phyloP scores from a whole-genome alignment of 1,140 invertebrate genomes.

The Semibalanus balanoides region DNA sequence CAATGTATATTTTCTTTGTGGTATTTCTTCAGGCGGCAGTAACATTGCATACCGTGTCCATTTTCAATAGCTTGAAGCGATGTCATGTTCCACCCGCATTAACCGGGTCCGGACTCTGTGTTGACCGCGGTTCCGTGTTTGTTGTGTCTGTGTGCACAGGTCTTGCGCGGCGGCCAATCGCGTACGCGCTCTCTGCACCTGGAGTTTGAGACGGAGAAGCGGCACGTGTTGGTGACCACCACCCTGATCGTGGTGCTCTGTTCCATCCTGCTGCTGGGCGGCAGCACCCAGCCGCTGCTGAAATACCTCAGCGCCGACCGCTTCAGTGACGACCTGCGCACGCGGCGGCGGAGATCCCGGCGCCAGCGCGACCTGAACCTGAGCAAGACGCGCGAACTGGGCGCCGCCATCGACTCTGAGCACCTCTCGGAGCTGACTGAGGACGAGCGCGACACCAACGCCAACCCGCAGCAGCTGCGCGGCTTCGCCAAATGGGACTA shows the following conservation, averaged over 20 bases:
- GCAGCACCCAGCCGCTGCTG: constrained; percentile 89
- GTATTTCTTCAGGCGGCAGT: too few relatives aligned
- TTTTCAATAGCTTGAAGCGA: too few relatives aligned
- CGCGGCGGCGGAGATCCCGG: constrained; percentile 40
- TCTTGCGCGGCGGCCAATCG: constrained; percentile 88
- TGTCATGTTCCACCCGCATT: too few relatives aligned
- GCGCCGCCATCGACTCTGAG: constrained; percentile 88
- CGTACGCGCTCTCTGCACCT: constrained; percentile 94
- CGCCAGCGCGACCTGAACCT: constrained; percentile 68
- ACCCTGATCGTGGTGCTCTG: constrained; percentile 94
- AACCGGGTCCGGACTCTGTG: too few relatives aligned
- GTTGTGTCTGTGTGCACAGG: too few relatives aligned
- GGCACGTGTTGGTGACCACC: constrained; percentile 90
- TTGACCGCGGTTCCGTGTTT: too few relatives aligned
- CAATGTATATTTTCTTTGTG: too few relatives aligned
- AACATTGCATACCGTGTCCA: too few relatives aligned
- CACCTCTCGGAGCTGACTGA: constrained; percentile 90
- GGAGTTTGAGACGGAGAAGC: constrained; percentile 81
- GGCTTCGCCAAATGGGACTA: constrained; percentile 79
- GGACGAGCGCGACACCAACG: constrained; percentile 45
- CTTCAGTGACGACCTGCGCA: not conserved
- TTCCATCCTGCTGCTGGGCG: constrained; percentile 86
- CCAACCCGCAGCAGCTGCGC: constrained; percentile 45
- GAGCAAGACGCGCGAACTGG: constrained; percentile 88
- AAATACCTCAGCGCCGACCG: constrained; percentile 38